These are phyloP conservation scores for Allolobophora icterica DNA, from an alignment of 2,888 invertebrate species.

Conservation along the genomic window DNA sequence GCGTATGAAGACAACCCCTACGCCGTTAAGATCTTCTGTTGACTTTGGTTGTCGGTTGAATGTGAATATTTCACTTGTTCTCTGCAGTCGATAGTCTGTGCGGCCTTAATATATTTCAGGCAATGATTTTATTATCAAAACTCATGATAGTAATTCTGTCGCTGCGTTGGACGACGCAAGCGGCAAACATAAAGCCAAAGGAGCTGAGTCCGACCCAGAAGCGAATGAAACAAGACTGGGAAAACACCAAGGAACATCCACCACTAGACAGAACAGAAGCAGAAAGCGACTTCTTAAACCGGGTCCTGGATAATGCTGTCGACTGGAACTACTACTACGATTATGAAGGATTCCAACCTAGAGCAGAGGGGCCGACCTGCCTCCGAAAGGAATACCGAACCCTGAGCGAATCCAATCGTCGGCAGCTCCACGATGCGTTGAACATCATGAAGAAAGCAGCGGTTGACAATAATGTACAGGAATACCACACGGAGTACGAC, in stretches of 20 bases:
- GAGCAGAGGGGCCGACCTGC: background rate
- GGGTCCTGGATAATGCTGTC: background rate
- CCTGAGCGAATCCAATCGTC: slow-evolving; percentile 34
- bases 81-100: background rate
- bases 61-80: background rate
- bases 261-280: background rate
- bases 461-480: background rate
- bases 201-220: background rate
- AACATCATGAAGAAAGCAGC: slow-evolving; percentile 38
- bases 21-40: background rate
- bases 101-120: background rate
- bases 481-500: slow-evolving; percentile 39
- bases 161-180: background rate
- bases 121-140: background rate
- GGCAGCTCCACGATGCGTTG: slow-evolving; percentile 37
- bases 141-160: background rate
- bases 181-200: background rate
- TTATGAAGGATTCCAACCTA: background rate
- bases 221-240: slow-evolving; percentile 14
- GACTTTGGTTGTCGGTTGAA: background rate
- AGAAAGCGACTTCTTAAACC: background rate
- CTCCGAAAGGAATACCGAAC: slow-evolving; percentile 41
- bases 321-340: slow-evolving; percentile 6
- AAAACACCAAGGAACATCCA: background rate
- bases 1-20: background rate